Evolutionary conservation across 1,140 invertebrate species (phyloP), one percentile per base, ranked within the genome.

Genomic region (Pseudomyrmex dendroicus): DNA sequence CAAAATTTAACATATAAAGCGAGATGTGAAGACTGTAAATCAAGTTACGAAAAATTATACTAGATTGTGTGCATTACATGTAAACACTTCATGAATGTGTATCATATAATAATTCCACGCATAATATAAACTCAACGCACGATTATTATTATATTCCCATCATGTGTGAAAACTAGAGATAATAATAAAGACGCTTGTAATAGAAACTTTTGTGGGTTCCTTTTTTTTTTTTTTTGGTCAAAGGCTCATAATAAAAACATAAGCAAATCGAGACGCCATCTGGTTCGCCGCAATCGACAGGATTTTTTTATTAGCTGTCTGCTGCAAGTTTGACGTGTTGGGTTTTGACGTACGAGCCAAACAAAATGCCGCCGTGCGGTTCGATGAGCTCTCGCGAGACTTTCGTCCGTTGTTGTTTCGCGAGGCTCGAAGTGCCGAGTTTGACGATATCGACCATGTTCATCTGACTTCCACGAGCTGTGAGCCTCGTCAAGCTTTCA

Each of bases 21-120:
- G 12, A 76, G 35, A 12, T 56, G 13, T 56, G 1, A 68, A 78
- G 50, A 77, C 10, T 61, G 46, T 78, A 78, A 78, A 68, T 78
- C 15, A 67, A 57, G 20, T 2, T 12, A 50, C n/a, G n/a, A 25
- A 20, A 64, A 76, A 35, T 35, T 76, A 3, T 22, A 73, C 20
- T 63, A 2, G 10, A 62, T 74, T 22, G 44, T 20, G 44, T 13
- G 9, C 44, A 61, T 50, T 13, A 59, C 46, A 73, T 63, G 2
- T 10, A 73, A 59, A 59, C 17, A 22, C 10, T 12, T n/a, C 13
- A 62, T n/a, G 48, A 74, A 62, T 62, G 9, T 22, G 13, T 1
- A 73, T 25, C 25, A 46, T 15, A 73, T 61, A 46, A 13, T 61
- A 10, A 13, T 56, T 54, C 20, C 9, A 70, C 20, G 46, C 17